Percentiles rank a stretch among this genome's conserved stretches.
phyloP scores from a whole-genome alignment of 1,140 invertebrate species.

The Drosophila pseudoananassae region DNA sequence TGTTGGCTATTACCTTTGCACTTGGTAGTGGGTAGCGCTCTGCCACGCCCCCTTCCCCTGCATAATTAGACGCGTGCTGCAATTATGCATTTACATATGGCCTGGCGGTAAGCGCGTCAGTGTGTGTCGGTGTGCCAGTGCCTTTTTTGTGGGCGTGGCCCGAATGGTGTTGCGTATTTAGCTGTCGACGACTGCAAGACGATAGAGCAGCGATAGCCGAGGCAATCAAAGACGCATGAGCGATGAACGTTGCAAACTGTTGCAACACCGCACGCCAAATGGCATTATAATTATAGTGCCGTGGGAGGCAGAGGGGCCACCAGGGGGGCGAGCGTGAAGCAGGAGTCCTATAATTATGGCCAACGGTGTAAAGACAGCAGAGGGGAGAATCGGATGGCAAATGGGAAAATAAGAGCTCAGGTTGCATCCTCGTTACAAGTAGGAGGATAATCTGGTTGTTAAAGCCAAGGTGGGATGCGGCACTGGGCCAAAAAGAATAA shows the following conservation, averaged over 20 bases:
- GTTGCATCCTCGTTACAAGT: conserved; percentile 34
- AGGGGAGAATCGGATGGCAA: conserved; percentile 34
- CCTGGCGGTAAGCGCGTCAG: conserved; percentile 22
- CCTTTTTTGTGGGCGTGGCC: conserved; percentile 58
- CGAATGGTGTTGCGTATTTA: conserved; percentile 51
- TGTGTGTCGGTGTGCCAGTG: conserved; percentile 22
- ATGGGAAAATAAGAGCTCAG: conserved; percentile 47
- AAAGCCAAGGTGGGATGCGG: neutral
- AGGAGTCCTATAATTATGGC: conserved; percentile 52
- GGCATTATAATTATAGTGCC: conserved; percentile 7
- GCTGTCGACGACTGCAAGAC: conserved; percentile 31
- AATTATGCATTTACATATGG: conserved; percentile 53
- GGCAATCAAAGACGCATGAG: conserved; percentile 55
- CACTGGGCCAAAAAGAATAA: neutral
- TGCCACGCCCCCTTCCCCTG: conserved; percentile 27
- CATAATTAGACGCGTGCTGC: conserved; percentile 76
- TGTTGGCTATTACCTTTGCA: conserved; percentile 10
- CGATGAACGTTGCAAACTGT: conserved; percentile 51
- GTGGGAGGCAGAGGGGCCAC: neutral
- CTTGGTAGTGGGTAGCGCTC: conserved; percentile 5
- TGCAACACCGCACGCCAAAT: conserved; percentile 26
- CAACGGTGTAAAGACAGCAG: conserved; percentile 37
- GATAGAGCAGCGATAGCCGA: conserved; percentile 15
- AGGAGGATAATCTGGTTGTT: conserved; percentile 1
- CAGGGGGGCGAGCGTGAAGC: neutral